phyloP scores from a whole-genome alignment of 2,888 invertebrate species.

The Conchocele bisecta region DNA sequence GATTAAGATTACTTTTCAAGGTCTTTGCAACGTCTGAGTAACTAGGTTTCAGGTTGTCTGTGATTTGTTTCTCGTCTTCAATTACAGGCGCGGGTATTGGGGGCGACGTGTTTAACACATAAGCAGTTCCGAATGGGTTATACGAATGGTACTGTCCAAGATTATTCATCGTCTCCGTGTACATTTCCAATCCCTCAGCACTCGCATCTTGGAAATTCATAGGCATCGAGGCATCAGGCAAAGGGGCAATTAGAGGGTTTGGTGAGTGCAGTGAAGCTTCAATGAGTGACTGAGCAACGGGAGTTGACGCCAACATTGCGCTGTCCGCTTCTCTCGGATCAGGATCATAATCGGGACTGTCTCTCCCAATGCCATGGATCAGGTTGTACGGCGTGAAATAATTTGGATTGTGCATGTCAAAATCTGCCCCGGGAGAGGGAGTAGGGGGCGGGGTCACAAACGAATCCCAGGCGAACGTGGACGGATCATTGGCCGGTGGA shows the following conservation, averaged over 20 bases:
- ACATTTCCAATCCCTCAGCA: constrained; percentile 66
- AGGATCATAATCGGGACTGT: constrained; percentile 24
- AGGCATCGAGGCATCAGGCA: constrained; percentile 17
- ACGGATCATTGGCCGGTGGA: constrained; percentile 39
- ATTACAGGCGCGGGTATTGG: constrained; percentile 39
- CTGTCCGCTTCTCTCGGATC: constrained; percentile 43
- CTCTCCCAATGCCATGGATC: constrained; percentile 44
- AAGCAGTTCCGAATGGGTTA: constrained; percentile 68
- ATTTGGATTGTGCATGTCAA: constrained; percentile 44
- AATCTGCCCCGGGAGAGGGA: constrained; percentile 41
- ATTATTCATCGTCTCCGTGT: constrained; percentile 66
- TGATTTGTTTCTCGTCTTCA: constrained; percentile 35
- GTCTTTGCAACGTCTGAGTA: constrained; percentile 79
- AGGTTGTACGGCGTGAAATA: constrained; percentile 34
- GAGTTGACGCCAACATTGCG: constrained; percentile 52
- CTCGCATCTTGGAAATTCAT: constrained; percentile 50
- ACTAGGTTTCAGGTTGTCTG: constrained; percentile 63
- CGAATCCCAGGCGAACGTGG: constrained; percentile 60
- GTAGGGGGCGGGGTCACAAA: constrained; percentile 53
- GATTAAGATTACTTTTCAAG: constrained; percentile 59
- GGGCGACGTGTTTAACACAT: constrained; percentile 55
- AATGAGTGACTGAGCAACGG: constrained; percentile 52
- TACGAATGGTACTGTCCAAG: constrained; percentile 61
- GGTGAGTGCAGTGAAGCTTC: constrained; percentile 47
- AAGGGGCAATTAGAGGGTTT: constrained; percentile 10